phyloP scores from a whole-genome alignment of 2,888 invertebrate species.

The Dorcus hopei region DNA sequence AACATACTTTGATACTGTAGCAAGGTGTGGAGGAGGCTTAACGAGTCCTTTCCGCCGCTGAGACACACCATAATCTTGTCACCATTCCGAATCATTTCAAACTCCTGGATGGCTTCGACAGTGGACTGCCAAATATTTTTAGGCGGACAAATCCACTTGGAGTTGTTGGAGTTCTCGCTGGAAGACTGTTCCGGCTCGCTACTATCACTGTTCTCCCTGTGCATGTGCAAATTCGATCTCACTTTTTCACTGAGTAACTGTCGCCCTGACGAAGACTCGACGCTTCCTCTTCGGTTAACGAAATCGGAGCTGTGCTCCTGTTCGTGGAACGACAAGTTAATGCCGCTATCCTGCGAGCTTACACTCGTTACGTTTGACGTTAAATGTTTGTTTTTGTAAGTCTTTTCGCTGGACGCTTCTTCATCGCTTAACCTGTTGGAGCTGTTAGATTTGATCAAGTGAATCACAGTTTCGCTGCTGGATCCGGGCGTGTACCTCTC shows the following conservation, averaged over 20 bases:
- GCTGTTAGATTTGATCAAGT: constrained; percentile 52
- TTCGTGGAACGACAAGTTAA: constrained; percentile 71
- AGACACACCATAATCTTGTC: constrained; percentile 82
- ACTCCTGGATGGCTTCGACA: constrained; percentile 79
- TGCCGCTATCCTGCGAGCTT: constrained; percentile 76
- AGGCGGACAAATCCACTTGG: constrained; percentile 73
- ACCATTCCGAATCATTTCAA: constrained; percentile 77
- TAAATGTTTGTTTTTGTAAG: constrained; percentile 55
- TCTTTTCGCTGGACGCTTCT: constrained; percentile 45
- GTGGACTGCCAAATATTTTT: constrained; percentile 79
- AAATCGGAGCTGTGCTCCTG: constrained; percentile 49
- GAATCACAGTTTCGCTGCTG: constrained; percentile 42
- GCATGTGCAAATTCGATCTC: constrained; percentile 40
- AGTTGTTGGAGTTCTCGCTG: constrained; percentile 47
- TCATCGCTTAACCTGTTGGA: constrained; percentile 59
- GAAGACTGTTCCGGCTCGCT: constrained; percentile 28
- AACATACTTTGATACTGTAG: constrained; percentile 81
- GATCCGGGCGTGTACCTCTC: constrained; percentile 41
- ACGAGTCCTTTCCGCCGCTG: constrained; percentile 79
- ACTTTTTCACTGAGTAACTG: constrained; percentile 38
- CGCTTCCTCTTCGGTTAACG: constrained; percentile 41
- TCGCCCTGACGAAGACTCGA: constrained; percentile 39
- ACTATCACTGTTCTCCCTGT: constrained; percentile 37
- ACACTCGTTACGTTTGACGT: constrained; percentile 67
- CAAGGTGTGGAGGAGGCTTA: constrained; percentile 79